Percentiles rank a stretch among this genome's conserved stretches.
phyloP scores from a whole-genome alignment of 2,797 vertebrate species.

The Myotis pilosus region DNA sequence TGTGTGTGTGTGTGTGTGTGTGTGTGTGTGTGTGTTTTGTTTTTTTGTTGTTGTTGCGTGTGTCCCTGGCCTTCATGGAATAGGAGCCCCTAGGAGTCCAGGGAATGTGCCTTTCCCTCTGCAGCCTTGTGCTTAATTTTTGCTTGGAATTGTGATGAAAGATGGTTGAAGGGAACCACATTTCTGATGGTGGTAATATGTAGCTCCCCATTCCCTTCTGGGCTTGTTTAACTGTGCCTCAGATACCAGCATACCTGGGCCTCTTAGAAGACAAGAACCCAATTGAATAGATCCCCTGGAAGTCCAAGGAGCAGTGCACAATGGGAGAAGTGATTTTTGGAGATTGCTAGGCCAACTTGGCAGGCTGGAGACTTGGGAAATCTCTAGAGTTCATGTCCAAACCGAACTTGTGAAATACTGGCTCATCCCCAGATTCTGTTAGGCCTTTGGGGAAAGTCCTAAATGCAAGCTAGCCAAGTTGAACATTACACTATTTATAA shows the following conservation, averaged over 20 bases:
- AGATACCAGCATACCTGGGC: constrained; percentile 40
- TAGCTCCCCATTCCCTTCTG: constrained; percentile 7
- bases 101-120: constrained; percentile 43
- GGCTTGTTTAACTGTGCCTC: constrained; percentile 47
- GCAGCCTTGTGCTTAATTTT: constrained; percentile 51
- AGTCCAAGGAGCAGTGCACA: constrained; percentile 10
- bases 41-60: not conserved
- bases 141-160: constrained; percentile 45
- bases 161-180: not conserved
- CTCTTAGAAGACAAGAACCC: constrained; percentile 52
- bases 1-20: not conserved
- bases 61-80: not conserved
- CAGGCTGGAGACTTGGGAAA: constrained; percentile 28
- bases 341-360: constrained; percentile 39
- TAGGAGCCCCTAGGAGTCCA: not conserved
- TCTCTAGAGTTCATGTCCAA: constrained; percentile 45
- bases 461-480: constrained; percentile 63
- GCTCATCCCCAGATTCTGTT: constrained; percentile 41
- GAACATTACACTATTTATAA: constrained; percentile 65
- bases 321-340: constrained; percentile 22
- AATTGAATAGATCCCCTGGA: constrained; percentile 49
- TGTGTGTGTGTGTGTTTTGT: constrained; percentile 7
- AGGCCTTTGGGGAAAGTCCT: constrained; percentile 43
- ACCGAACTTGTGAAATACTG: constrained; percentile 55
- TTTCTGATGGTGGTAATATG: constrained; percentile 45